These are phyloP conservation scores for Rynchops niger DNA, from an alignment of 2,113 vertebrate genomes.

Conservation along the genomic window DNA sequence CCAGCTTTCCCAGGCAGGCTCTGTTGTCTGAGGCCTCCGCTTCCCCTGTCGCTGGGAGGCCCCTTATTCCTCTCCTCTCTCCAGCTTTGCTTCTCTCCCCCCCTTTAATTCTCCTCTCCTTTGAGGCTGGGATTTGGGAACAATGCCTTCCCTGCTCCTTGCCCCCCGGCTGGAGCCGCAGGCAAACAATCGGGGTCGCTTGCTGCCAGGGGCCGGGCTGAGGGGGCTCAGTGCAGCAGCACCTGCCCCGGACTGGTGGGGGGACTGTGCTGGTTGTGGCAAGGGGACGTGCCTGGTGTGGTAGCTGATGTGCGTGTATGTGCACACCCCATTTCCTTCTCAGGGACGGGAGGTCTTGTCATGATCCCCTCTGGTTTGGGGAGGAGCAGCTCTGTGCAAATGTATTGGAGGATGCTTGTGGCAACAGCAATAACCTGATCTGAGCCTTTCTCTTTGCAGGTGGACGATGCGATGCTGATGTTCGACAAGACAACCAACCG, in stretches of 20 bases:
- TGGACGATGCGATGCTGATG: constrained; percentile 99
- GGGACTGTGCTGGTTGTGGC: not conserved
- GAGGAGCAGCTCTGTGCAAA: not conserved
- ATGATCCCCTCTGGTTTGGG: not conserved
- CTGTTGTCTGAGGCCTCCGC: constrained; percentile 63
- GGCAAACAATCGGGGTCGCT: constrained; percentile 30
- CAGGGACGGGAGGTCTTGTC: not conserved
- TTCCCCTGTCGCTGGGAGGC: constrained; percentile 64
- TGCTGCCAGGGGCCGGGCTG: not conserved
- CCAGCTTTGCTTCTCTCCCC: constrained; percentile 44
- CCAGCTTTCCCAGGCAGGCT: constrained; percentile 65
- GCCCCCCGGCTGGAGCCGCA: constrained; percentile 4
- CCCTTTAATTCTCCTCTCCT: constrained; percentile 44
- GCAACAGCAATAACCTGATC: not conserved
- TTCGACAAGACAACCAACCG: constrained; percentile 99
- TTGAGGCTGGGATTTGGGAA: constrained; percentile 48
- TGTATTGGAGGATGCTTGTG: not conserved
- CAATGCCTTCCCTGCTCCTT: constrained; percentile 51
- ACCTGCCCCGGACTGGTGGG: not conserved
- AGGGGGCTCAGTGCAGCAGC: not conserved
- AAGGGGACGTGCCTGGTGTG: not conserved
- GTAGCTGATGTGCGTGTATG: not conserved
- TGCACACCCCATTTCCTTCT: not conserved
- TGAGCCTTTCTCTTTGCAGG: constrained; percentile 77
- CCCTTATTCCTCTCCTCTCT: constrained; percentile 62